A percentile compares a stretch with the other conserved stretches of the same genome.
phyloP scores from a whole-genome alignment of 2,888 invertebrate species.

The Volucella zonaria region DNA sequence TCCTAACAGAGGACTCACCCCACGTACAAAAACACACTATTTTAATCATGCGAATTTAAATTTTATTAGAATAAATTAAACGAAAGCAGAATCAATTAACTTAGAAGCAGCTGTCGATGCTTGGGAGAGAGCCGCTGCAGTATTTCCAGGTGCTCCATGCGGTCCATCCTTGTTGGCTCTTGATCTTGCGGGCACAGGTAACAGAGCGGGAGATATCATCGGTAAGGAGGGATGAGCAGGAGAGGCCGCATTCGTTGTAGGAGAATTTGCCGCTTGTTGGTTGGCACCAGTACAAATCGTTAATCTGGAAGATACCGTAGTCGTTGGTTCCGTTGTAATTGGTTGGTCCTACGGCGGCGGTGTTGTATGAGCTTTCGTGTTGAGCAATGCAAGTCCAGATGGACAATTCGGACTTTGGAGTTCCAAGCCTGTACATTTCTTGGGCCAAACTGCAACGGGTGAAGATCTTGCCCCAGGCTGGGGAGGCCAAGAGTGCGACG shows the following conservation, averaged over 20 bases:
- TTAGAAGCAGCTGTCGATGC: slow-evolving; percentile 78
- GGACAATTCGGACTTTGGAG: slow-evolving; percentile 78
- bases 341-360: slow-evolving; percentile 82
- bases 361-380: slow-evolving; percentile 82
- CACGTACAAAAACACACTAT: no score
- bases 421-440: slow-evolving; percentile 59
- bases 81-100: background rate
- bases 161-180: slow-evolving; percentile 79
- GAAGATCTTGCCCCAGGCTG: slow-evolving; percentile 75
- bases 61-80: no score
- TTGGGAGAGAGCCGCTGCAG: slow-evolving; percentile 76
- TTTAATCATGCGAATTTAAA: no score
- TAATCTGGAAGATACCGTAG: slow-evolving; percentile 81
- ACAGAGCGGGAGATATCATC: slow-evolving; percentile 79
- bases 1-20: no score
- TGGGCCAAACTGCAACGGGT: slow-evolving; percentile 79
- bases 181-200: slow-evolving; percentile 78
- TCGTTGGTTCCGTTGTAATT: slow-evolving; percentile 82
- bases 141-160: slow-evolving; percentile 79
- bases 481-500: slow-evolving; percentile 72
- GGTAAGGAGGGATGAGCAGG: slow-evolving; percentile 78
- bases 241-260: slow-evolving; percentile 80
- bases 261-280: slow-evolving; percentile 76
- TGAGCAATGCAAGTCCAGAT: slow-evolving; percentile 80
- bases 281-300: slow-evolving; percentile 81